Percentiles rank a stretch among this genome's conserved stretches.
These are phyloP conservation scores for Nephrotoma flavescens DNA, from an alignment of 2,888 invertebrate genomes.

Conservation along the genomic window DNA sequence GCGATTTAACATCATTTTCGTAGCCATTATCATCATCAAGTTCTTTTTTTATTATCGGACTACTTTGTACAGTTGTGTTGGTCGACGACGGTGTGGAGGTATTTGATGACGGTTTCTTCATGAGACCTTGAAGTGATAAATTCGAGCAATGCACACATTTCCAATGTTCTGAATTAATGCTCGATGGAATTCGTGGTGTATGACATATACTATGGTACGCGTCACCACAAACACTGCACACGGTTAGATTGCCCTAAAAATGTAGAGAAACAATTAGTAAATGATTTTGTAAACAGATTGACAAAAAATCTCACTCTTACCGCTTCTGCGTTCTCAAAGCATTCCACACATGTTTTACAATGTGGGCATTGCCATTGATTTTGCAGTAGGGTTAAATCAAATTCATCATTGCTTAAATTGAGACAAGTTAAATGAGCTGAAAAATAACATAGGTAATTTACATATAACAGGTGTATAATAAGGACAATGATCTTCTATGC, in stretches of 20 bases:
- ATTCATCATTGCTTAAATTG: slow-evolving; percentile 48
- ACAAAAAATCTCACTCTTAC: slow-evolving; percentile 34
- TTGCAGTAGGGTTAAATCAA: slow-evolving; percentile 32
- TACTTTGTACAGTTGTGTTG: neutral
- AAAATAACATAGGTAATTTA: slow-evolving; percentile 17
- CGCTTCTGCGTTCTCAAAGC: slow-evolving; percentile 60
- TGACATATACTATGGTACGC: slow-evolving; percentile 75
- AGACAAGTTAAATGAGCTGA: slow-evolving; percentile 53
- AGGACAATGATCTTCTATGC: too few relatives aligned
- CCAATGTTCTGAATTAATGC: slow-evolving; percentile 46
- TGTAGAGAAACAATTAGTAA: neutral
- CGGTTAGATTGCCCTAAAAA: slow-evolving; percentile 51
- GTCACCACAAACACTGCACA: slow-evolving; percentile 73
- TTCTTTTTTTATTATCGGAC: neutral
- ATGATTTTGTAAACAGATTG: neutral
- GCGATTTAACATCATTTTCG: neutral
- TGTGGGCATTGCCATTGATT: slow-evolving; percentile 70
- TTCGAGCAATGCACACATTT: slow-evolving; percentile 48
- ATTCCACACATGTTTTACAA: slow-evolving; percentile 75
- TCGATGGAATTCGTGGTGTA: slow-evolving; percentile 46
- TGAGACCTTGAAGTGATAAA: neutral
- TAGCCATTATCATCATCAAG: neutral
- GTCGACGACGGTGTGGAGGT: neutral
- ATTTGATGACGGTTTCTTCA: neutral
- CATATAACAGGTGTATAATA: neutral